Conservation (phyloP, 1,140 invertebrate species). For the Mycetomoellerius zeteki region DNA sequence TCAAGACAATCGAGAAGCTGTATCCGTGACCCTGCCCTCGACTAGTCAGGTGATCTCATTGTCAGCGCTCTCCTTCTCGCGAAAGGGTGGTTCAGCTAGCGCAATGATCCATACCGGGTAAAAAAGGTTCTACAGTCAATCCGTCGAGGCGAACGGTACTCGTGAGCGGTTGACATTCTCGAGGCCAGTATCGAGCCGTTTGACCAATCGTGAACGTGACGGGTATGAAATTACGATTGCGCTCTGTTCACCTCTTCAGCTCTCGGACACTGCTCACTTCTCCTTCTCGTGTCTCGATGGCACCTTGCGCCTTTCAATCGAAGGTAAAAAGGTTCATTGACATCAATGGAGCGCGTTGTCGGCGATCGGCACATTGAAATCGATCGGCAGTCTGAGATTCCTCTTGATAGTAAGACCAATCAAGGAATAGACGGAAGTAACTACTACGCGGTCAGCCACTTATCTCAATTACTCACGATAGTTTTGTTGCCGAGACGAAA, state of each 20-base stretch:
- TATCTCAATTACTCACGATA: neutral
- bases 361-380: conserved; percentile 32
- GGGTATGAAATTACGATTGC: conserved; percentile 76
- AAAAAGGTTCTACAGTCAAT: conserved; percentile 65
- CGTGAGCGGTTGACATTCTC: conserved; percentile 80
- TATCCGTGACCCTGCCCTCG: conserved; percentile 38
- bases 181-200: conserved; percentile 75
- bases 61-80: conserved; percentile 8
- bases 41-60: conserved; percentile 31
- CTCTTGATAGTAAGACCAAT: neutral
- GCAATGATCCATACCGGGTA: neutral
- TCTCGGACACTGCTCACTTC: conserved; percentile 46
- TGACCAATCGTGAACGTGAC: conserved; percentile 76
- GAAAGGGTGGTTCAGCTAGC: conserved; percentile 49
- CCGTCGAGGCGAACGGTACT: conserved; percentile 78
- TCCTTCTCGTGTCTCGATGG: neutral
- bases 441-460: neutral
- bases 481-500: neutral
- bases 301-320: conserved; percentile 12
- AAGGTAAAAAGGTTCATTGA: conserved; percentile 67
- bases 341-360: conserved; percentile 13
- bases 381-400: neutral
- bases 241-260: conserved; percentile 41
- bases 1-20: neutral
- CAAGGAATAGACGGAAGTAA: conserved; percentile 10